A percentile compares a stretch with the other conserved stretches of the same genome.
Conservation (phyloP, 2,888 invertebrate species). For the Ophioninae sp. region DNA sequence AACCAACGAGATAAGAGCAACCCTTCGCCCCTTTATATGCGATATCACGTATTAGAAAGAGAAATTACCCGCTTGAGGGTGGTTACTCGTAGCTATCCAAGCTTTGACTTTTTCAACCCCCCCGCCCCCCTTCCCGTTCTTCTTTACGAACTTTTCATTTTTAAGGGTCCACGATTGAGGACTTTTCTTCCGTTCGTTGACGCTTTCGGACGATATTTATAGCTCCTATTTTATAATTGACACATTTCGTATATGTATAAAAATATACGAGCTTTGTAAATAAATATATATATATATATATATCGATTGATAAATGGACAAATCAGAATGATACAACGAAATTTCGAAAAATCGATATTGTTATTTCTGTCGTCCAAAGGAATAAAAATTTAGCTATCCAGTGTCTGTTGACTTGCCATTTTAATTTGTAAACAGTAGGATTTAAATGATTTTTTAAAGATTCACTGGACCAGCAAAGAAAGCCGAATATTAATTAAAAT, state of each 20-base stretch:
- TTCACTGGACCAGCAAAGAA: too few species aligned
- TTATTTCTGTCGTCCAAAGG: too few species aligned
- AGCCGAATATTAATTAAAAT: too few species aligned
- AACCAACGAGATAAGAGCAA: background rate
- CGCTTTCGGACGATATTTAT: background rate
- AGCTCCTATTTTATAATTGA: background rate
- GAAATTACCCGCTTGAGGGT: background rate
- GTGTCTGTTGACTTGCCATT: too few species aligned
- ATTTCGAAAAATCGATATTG: too few species aligned
- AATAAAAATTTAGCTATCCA: too few species aligned
- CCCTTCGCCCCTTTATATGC: background rate
- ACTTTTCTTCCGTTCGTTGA: background rate
- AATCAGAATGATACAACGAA: too few species aligned
- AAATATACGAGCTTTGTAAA: background rate
- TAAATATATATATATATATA: background rate
- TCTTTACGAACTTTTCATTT: background rate
- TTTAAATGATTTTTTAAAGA: too few species aligned
- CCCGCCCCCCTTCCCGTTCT: background rate
- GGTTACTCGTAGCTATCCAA: background rate
- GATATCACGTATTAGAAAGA: constrained; percentile 3
- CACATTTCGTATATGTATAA: background rate
- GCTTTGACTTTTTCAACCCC: background rate
- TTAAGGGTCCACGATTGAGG: background rate
- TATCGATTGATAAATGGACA: too few species aligned
- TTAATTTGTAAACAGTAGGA: too few species aligned